phyloP scores from a whole-genome alignment of 2,797 vertebrate genomes.

The Crenichthys baileyi region DNA sequence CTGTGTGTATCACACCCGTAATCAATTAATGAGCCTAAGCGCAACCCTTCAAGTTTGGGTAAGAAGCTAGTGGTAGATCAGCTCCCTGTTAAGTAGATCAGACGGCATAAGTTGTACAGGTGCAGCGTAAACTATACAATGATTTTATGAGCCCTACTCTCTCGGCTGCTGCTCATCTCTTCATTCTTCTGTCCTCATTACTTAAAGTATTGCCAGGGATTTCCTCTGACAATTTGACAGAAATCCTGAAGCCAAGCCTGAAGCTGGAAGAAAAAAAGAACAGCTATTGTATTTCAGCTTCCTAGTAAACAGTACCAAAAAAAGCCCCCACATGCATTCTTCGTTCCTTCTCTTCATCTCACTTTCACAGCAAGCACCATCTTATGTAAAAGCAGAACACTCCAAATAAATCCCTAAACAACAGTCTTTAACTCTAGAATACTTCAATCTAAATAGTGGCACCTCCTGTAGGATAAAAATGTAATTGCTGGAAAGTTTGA shows the following conservation, averaged over 20 bases:
- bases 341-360: no score
- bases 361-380: no score
- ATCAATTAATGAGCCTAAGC: not conserved
- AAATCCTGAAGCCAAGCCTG: no score
- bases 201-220: not conserved
- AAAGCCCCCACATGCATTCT: no score
- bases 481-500: not conserved
- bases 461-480: constrained; percentile 4
- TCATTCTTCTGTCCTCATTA: not conserved
- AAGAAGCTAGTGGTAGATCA: not conserved
- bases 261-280: not conserved
- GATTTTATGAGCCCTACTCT: not conserved
- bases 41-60: not conserved
- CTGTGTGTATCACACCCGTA: not conserved
- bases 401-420: no score
- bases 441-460: not conserved
- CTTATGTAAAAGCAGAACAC: no score
- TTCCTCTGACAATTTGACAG: not conserved
- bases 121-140: not conserved
- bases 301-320: not conserved
- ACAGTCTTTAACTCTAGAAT: no score
- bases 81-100: not conserved
- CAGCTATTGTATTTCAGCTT: not conserved
- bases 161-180: not conserved
- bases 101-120: not conserved